A percentile compares a stretch with the other conserved stretches of the same genome.
These are phyloP conservation scores for Malurus cyaneus DNA, from an alignment of 2,113 vertebrate genomes.

Conservation along the genomic window DNA sequence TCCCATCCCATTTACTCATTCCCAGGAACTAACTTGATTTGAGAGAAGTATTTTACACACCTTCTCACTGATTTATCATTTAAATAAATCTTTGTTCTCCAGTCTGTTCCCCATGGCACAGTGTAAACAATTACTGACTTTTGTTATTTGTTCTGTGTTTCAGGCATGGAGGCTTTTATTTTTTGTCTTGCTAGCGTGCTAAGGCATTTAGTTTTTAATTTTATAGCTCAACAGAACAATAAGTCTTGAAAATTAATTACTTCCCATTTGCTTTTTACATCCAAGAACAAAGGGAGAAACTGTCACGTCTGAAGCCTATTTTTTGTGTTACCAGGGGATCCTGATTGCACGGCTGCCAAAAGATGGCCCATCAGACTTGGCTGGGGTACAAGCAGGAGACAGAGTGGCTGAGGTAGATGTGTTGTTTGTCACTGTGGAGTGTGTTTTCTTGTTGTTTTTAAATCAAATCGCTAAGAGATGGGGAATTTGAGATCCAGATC, in stretches of 20 bases:
- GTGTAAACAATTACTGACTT: background rate
- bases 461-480: background rate
- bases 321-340: constrained; percentile 69
- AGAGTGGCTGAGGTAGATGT: constrained; percentile 73
- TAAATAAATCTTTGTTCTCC: constrained; percentile 9
- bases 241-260: constrained; percentile 34
- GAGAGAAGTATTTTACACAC: background rate
- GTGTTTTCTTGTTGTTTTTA: background rate
- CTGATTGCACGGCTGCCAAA: constrained; percentile 74
- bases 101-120: background rate
- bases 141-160: background rate
- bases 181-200: background rate
- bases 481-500: background rate
- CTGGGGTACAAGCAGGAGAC: constrained; percentile 74
- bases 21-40: background rate
- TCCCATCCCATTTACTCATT: background rate
- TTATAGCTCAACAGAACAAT: background rate
- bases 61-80: background rate
- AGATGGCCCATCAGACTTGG: constrained; percentile 75
- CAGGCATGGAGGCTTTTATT: background rate
- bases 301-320: background rate
- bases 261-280: background rate
- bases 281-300: background rate
- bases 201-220: background rate
- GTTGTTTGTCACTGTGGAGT: background rate